Evolutionary conservation across 2,113 vertebrate species (phyloP).

Genomic region (Siniperca chuatsi): DNA sequence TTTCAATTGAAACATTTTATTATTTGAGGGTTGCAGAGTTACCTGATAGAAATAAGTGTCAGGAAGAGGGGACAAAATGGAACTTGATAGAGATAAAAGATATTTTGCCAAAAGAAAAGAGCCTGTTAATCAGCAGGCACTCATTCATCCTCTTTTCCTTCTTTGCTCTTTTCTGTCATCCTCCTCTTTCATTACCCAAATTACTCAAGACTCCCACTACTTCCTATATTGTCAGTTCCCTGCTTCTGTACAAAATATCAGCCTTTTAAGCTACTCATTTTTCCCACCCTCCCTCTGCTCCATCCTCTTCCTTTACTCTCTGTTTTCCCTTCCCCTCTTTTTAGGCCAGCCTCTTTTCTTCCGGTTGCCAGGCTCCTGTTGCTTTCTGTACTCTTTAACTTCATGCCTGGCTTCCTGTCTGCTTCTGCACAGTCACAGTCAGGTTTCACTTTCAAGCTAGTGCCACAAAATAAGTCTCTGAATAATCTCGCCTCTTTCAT

Average conservation of each 20-base stretch:
- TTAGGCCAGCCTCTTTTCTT: conserved; percentile 60
- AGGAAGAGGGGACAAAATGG: conserved; percentile 16
- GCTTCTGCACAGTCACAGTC: conserved; percentile 63
- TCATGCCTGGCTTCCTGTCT: conserved; percentile 77
- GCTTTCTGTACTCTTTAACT: conserved; percentile 79
- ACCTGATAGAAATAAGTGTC: conserved; percentile 1
- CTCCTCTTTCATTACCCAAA: conserved; percentile 57
- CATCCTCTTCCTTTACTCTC: conserved; percentile 55
- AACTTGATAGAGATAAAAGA: conserved; percentile 25
- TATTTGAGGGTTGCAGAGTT: conserved; percentile 14
- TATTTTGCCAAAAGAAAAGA: conserved; percentile 43
- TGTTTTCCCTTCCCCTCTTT: conserved; percentile 53
- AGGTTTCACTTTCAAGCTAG: conserved; percentile 65
- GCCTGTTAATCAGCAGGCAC: conserved; percentile 42
- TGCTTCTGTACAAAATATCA: conserved; percentile 51
- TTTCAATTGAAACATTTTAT: conserved; percentile 2
- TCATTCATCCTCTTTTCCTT: conserved; percentile 23
- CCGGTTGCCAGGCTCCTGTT: conserved; percentile 75
- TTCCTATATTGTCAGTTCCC: conserved; percentile 51
- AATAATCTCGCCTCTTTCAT: conserved; percentile 30
- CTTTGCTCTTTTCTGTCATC: conserved; percentile 39
- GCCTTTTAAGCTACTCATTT: conserved; percentile 37
- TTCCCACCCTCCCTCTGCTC: conserved; percentile 37
- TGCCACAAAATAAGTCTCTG: conserved; percentile 24
- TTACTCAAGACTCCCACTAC: conserved; percentile 45